These are phyloP conservation scores for Liopterus haemorrhoidalis DNA, from an alignment of 2,888 invertebrate genomes.

Conservation along the genomic window DNA sequence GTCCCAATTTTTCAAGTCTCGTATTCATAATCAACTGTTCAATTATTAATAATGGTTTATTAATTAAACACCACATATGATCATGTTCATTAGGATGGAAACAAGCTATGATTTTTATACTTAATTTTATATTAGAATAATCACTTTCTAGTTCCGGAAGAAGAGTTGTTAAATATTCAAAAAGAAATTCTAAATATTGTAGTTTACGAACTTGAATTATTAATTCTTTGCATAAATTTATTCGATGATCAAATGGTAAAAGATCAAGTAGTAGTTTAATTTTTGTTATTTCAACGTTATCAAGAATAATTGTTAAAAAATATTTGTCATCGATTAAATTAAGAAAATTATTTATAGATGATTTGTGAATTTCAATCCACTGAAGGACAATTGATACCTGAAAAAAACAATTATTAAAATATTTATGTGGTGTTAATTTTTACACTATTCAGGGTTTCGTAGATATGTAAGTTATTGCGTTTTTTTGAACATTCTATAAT, in stretches of 20 bases:
- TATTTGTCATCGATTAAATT: conserved; percentile 49
- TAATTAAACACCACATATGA: conserved; percentile 58
- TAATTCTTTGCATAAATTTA: conserved; percentile 58
- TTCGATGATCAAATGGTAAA: conserved; percentile 54
- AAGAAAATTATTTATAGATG: conserved; percentile 50
- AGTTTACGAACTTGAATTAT: conserved; percentile 59
- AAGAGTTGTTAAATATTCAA: conserved; percentile 52
- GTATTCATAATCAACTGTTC: conserved; percentile 86
- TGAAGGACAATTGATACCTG: conserved; percentile 62
- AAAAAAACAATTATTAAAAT: no score
- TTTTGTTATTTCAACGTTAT: conserved; percentile 45
- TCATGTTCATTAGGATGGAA: conserved; percentile 53
- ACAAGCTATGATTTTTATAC: conserved; percentile 61
- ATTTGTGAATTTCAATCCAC: conserved; percentile 62
- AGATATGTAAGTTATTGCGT: no score
- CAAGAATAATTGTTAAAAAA: conserved; percentile 54
- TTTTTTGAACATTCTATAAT: no score
- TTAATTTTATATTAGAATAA: conserved; percentile 59
- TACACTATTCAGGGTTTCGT: no score
- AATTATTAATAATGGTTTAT: conserved; percentile 68
- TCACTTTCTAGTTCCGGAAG: conserved; percentile 48
- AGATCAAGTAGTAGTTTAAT: conserved; percentile 54
- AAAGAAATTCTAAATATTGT: conserved; percentile 57
- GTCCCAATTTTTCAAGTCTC: conserved; percentile 61
- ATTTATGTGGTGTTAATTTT: no score